A percentile compares a stretch with the other conserved stretches of the same genome.
Evolutionary conservation across 2,888 invertebrate species (phyloP).

Genomic region (Erebia epiphron): DNA sequence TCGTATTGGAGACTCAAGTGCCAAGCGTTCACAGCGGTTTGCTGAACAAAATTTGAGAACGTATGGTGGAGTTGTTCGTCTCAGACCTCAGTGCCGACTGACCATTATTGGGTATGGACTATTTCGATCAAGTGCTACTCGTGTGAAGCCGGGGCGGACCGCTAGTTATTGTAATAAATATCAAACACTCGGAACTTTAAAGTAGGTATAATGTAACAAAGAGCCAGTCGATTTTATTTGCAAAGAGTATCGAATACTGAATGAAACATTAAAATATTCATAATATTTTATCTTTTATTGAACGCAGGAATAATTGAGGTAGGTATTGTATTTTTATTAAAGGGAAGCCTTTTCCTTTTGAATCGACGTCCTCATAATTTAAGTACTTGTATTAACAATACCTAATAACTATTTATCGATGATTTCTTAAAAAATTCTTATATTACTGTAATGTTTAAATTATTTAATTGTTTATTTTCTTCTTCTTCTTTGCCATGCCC

Average conservation of each 20-base stretch:
- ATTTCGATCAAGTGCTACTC: no score
- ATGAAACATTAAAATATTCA: not conserved
- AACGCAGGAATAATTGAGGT: not conserved
- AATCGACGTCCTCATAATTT: not conserved
- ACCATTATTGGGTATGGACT: no score
- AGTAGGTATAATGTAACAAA: not conserved
- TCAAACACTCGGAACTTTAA: no score
- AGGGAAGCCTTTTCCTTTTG: not conserved
- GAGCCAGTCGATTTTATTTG: not conserved
- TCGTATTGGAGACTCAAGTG: no score
- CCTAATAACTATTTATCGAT: not conserved
- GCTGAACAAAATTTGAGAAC: no score
- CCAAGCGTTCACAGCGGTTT: no score
- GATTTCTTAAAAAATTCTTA: not conserved
- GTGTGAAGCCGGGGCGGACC: no score
- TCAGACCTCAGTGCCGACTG: no score
- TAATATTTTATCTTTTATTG: slow-evolving; percentile 7
- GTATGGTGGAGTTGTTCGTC: no score
- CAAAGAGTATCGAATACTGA: slow-evolving; percentile 2
- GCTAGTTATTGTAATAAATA: no score
- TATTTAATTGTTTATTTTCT: not conserved
- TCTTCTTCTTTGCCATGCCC: no score
- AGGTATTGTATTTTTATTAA: not conserved
- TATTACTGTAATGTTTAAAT: not conserved
- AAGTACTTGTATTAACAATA: not conserved